These are phyloP conservation scores for Carabus problematicus DNA, from an alignment of 2,888 invertebrate genomes.

Conservation along the genomic window DNA sequence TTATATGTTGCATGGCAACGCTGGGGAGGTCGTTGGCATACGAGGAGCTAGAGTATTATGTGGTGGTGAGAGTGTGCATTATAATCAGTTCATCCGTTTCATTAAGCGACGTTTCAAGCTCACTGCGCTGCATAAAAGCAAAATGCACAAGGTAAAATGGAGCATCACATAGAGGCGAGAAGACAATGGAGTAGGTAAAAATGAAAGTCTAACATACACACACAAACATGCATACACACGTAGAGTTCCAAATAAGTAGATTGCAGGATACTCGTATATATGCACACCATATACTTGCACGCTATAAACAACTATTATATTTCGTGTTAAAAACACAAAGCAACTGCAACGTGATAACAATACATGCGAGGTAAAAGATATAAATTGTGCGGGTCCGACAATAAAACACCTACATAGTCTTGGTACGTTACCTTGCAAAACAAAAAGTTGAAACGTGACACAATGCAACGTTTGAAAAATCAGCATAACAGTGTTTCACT, in stretches of 20 bases:
- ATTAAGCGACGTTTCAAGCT: slow-evolving; percentile 11
- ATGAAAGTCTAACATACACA: background rate
- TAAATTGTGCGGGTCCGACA: slow-evolving; percentile 1
- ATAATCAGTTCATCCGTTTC: slow-evolving; percentile 35
- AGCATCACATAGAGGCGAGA: background rate
- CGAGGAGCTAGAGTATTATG: too few relatives aligned
- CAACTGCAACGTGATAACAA: background rate
- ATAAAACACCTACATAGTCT: background rate
- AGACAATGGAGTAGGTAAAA: background rate
- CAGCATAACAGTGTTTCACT: too few relatives aligned
- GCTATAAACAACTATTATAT: background rate
- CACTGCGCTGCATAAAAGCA: too few relatives aligned
- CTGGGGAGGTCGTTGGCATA: too few relatives aligned
- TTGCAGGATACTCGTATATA: background rate
- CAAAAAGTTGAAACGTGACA: too few relatives aligned
- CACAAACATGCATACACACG: background rate
- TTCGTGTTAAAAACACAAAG: background rate
- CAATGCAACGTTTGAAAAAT: too few relatives aligned
- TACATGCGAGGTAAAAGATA: background rate
- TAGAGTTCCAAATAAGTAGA: background rate
- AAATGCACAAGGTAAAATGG: too few relatives aligned
- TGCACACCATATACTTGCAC: background rate
- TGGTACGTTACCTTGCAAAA: too few relatives aligned
- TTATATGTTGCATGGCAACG: background rate
- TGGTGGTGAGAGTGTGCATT: background rate